These are phyloP conservation scores for Bothrops jararaca DNA, from an alignment of 2,113 vertebrate genomes.

Conservation along the genomic window DNA sequence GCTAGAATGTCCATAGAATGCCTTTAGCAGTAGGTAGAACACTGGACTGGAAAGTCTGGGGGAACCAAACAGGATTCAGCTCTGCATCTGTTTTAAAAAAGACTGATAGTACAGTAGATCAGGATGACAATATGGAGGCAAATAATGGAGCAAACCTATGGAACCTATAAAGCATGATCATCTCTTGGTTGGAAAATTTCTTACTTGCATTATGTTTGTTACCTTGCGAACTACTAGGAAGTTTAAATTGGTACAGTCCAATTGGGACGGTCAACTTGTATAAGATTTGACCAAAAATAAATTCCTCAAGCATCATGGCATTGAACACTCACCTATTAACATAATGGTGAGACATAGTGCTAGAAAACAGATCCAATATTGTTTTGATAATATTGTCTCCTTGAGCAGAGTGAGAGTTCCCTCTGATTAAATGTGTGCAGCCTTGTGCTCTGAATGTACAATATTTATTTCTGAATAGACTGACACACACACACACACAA, in stretches of 20 bases:
- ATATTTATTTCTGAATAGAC: neutral
- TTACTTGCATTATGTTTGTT: neutral
- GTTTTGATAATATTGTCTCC: neutral
- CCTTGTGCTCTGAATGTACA: neutral
- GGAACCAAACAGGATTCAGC: neutral
- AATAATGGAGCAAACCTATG: neutral
- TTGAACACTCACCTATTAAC: neutral
- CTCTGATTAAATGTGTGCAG: neutral
- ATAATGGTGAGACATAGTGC: neutral
- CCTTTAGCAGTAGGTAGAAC: neutral
- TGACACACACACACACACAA: neutral
- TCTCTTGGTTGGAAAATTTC: neutral
- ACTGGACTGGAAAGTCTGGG: neutral
- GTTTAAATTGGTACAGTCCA: neutral
- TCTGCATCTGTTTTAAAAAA: neutral
- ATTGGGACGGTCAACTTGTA: neutral
- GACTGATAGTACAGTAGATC: neutral
- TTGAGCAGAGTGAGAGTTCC: neutral
- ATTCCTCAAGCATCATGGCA: neutral
- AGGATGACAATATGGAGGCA: neutral
- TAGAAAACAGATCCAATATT: neutral
- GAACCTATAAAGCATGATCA: neutral
- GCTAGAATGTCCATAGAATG: neutral
- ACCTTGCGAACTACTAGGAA: neutral
- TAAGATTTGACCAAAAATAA: neutral